Evolutionary conservation across 2,888 invertebrate species (phyloP).

Genomic region (Melieria omissa): DNA sequence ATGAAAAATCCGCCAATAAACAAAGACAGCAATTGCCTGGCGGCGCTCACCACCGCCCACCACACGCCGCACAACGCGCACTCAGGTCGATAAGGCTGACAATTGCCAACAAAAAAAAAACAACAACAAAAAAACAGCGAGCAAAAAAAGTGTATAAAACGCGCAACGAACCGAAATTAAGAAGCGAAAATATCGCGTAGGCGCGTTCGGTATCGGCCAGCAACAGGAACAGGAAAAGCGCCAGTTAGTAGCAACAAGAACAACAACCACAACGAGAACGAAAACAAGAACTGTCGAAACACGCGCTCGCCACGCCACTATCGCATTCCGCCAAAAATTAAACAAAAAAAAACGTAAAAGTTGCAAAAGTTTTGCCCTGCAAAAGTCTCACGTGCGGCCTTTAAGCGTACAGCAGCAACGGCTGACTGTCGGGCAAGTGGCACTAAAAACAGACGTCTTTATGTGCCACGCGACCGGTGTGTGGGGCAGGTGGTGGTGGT

Average conservation of each 20-base stretch:
- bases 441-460: constrained; percentile 8
- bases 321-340: background rate
- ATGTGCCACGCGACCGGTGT: constrained; percentile 14
- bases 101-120: constrained; percentile 21
- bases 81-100: constrained; percentile 1
- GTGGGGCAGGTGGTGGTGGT: constrained; percentile 25
- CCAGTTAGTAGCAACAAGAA: no score
- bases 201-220: background rate
- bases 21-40: constrained; percentile 29
- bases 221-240: no score
- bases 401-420: background rate
- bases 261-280: no score
- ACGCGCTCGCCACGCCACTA: background rate
- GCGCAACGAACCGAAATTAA: constrained; percentile 1
- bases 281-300: no score
- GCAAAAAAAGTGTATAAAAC: background rate
- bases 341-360: constrained; percentile 1
- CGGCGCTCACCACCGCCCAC: constrained; percentile 31
- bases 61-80: background rate
- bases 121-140: background rate
- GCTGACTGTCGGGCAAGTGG: constrained; percentile 21
- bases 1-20: constrained; percentile 53
- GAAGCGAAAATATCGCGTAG: background rate
- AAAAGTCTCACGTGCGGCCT: constrained; percentile 7
- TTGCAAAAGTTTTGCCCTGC: background rate